Conservation (phyloP, 2,113 vertebrate species). For the Acanthochromis polyacanthus region DNA sequence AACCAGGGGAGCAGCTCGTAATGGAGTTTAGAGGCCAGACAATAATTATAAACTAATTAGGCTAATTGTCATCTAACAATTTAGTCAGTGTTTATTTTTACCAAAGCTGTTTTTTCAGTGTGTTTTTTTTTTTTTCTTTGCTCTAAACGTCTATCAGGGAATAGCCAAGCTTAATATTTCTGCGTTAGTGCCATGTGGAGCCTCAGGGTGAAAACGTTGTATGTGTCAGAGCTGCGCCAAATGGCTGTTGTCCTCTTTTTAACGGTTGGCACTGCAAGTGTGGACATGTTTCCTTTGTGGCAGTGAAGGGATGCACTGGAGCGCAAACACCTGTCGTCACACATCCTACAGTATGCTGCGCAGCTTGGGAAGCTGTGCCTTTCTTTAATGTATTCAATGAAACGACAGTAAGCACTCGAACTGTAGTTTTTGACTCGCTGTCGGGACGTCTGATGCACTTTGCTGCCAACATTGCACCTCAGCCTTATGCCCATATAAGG, state of each 20-base stretch:
- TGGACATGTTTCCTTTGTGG: slow-evolving; percentile 69
- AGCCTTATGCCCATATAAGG: slow-evolving; percentile 67
- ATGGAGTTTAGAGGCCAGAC: slow-evolving; percentile 70
- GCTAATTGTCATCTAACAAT: slow-evolving; percentile 69
- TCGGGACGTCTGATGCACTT: slow-evolving; percentile 1
- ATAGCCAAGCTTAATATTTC: slow-evolving; percentile 26
- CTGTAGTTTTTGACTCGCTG: slow-evolving; percentile 33
- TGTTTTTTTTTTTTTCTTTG: slow-evolving; percentile 53
- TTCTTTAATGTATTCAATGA: not conserved
- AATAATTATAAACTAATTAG: slow-evolving; percentile 79
- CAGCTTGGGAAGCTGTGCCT: not conserved
- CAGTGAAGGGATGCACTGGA: slow-evolving; percentile 27
- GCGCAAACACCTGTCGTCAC: slow-evolving; percentile 18
- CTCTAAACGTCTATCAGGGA: slow-evolving; percentile 41
- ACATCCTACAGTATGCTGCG: slow-evolving; percentile 10
- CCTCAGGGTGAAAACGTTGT: slow-evolving; percentile 62
- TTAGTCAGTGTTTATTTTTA: slow-evolving; percentile 66
- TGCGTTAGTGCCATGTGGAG: slow-evolving; percentile 36
- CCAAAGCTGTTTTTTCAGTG: slow-evolving; percentile 46
- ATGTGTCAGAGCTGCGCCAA: slow-evolving; percentile 54
- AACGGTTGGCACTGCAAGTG: slow-evolving; percentile 74
- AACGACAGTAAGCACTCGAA: slow-evolving; percentile 3
- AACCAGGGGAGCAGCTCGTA: slow-evolving; percentile 45
- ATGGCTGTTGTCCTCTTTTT: slow-evolving; percentile 67
- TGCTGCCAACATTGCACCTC: not conserved